Evolutionary conservation across 2,797 vertebrate genomes (phyloP), one percentile per base, ranked within the genome.

Genomic region (Dromococcyx pavoninus): DNA sequence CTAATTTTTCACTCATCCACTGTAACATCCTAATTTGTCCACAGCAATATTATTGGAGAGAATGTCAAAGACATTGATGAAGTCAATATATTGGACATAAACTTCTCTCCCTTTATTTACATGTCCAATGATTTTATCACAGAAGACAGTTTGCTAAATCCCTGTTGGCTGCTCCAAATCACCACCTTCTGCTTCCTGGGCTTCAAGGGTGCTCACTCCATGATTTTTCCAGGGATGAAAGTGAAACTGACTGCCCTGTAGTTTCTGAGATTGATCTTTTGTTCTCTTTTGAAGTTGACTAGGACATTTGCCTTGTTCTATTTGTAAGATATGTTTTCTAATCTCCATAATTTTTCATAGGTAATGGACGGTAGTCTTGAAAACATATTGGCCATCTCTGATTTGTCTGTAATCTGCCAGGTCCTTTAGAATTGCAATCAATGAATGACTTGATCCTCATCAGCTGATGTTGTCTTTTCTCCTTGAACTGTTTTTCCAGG

Each of bases 11-110:
- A 32, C 5, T 64, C 11, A 37, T 41, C 13, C 13, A 46, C 30
- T 57, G 8, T 58, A 69, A 32, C 21, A 69, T 12, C 24, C 14
- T 43, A 70, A 48, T 70, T 39, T 65, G 2, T 39, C 16, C 32
- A 24, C 5, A 57, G 11, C 5, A 50, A 27, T 50, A 23, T 54
- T n/a, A 10, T 1, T 2, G 9, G 9, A 27, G 0, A 9, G 17
- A 57, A n/a, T 16, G 10, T 50, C 5, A n/a, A 35, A 71, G 61
- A 11, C 14, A 8, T 39, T 35, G 13, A 32, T 80, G 27, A 74
- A 81, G 21, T 53, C 27, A 37, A 56, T 9, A 19, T 67, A 58
- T 12, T 48, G 30, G 54, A 46, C 4, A 35, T 9, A 2, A 1
- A 19, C 3, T 64, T 5, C 19, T 75, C 18, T 39, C 33, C 73